Base-by-base conservation (phyloP, 2,113 vertebrate species). In the Athene cunicularia region DNA sequence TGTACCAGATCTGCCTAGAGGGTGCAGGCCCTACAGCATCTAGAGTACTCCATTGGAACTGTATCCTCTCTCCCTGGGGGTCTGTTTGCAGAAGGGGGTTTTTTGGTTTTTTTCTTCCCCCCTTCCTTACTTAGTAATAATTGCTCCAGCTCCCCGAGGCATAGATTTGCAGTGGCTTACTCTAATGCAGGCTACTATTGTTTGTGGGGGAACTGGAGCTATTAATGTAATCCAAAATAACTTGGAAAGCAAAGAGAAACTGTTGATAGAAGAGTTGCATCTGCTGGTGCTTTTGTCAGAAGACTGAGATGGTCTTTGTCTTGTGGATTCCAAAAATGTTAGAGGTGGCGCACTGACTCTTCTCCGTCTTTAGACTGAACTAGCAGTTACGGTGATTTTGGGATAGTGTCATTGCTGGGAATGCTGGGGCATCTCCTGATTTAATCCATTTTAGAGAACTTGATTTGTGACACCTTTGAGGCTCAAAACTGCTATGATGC, bases 1-100 rank as follows among this genome's bases (percentile, higher is more conserved):
- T 33, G 45, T 62, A 11, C 9, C 14, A 39, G 5, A 30, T 45
- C 71, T 72, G 18, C 19, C 21, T 53, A 5, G 27, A 23, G 35
- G 39, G 20, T 22, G 15, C 43, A 47, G 28, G 10, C 58, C 18
- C 62, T 75, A 2, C 12, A 53, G 18, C 11, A 37, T 33, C 8
- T n/a, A 2, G 18, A 53, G 28, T 21, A 3, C n/a, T 50, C n/a
- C 6, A 0, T 0, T 85, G 26, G 37, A 58, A 23, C 16, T 53
- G 6, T 49, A 5, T 28, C 14, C 6, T 30, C 1, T 60, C 18
- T 89, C 5, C 5, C 11, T 71, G n/a, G 88, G 32, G 6, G 24
- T n/a, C 14, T 70, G 12, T 39, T 66, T 79, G 11, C 39, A 58
- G 22, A 10, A 41, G 26, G 3, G 3, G 9, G 14, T n/a, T 68